Base-by-base conservation (phyloP, 2,113 vertebrate species). In the Oreotrochilus melanogaster region DNA sequence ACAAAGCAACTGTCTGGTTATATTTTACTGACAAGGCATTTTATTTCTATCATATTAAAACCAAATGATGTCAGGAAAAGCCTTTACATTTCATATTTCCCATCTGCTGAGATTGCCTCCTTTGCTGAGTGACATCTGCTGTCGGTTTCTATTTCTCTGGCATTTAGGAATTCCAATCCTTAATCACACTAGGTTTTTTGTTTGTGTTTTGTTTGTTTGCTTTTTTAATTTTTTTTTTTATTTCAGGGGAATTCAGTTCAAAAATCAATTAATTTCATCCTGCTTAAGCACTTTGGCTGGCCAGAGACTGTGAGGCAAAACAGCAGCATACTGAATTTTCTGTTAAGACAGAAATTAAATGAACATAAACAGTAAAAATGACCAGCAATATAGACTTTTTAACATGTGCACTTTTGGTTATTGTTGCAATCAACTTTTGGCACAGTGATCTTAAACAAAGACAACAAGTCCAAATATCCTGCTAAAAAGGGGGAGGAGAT, bases 71-170 rank as follows among this genome's bases (percentile, higher is more conserved):
- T 89, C 67, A 96, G 92, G 94, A 87, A 97, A 97, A 95, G 92
- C 81, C 91, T 96, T 93, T 95, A 92, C 74, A 2, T 97, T 96
- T 97, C 89, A 92, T 88, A 89, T 97, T 76, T 86, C 65, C 97
- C 98, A 98, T 97, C 97, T 97, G 97, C 91, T 95, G 73, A 89
- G 92, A 88, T 89, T 88, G 94, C 64, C 74, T 53, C 13, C 95
- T 97, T 96, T 91, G 96, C 89, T 87, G 88, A 97, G 92, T 39
- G 94, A 79, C 98, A 98, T 98, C 97, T 98, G 97, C 89, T 95
- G 89, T 73, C 2, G 4, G 43, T 89, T 96, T 83, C 85, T 94
- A 70, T 88, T 96, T 96, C 91, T 94, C 78, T 70, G 82, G 80
- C 89, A 78, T 86, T 94, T 90, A 70, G 83, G 93, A 95, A 71